These are phyloP conservation scores for Drosophila incognita DNA, from an alignment of 2,888 invertebrate species.

Conservation along the genomic window DNA sequence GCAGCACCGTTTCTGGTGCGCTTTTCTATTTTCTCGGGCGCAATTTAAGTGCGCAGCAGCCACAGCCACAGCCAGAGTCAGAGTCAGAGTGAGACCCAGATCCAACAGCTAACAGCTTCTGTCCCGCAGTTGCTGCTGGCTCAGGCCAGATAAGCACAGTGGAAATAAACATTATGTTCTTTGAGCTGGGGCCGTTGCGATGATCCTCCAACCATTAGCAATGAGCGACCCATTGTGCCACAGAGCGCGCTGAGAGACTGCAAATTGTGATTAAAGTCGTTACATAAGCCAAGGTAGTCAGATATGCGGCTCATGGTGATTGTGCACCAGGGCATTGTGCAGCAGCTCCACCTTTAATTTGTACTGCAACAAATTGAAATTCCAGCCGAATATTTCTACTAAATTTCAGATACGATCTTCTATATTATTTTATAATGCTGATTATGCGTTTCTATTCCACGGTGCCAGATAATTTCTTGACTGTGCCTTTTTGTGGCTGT, in stretches of 20 bases:
- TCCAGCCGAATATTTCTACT: neutral
- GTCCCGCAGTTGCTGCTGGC: conserved; percentile 34
- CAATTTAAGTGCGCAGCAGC: conserved; percentile 63
- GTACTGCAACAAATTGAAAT: neutral
- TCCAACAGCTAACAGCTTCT: conserved; percentile 21
- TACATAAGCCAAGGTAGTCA: conserved; percentile 3
- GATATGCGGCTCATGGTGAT: neutral
- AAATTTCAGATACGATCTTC: neutral
- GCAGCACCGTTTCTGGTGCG: conserved; percentile 56
- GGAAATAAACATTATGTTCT: conserved; percentile 72
- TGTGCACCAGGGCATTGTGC: conserved; percentile 1
- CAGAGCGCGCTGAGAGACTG: neutral
- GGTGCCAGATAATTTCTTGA: conserved; percentile 39
- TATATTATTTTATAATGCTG: neutral
- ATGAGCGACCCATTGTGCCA: conserved; percentile 38
- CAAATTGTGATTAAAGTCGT: conserved; percentile 11
- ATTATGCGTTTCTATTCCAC: conserved; percentile 39
- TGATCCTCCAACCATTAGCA: conserved; percentile 59
- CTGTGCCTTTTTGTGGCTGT: conserved; percentile 21
- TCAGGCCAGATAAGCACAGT: conserved; percentile 73
- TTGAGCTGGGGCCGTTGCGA: conserved; percentile 50
- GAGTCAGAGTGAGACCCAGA: neutral
- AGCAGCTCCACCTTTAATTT: conserved; percentile 2
- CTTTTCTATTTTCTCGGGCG: conserved; percentile 67
- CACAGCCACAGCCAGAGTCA: conserved; percentile 9